Percentiles rank a stretch among this genome's conserved stretches.
These are phyloP conservation scores for Trididemnum miniatum DNA, from an alignment of 23 tunicate genomes.

Conservation along the genomic window DNA sequence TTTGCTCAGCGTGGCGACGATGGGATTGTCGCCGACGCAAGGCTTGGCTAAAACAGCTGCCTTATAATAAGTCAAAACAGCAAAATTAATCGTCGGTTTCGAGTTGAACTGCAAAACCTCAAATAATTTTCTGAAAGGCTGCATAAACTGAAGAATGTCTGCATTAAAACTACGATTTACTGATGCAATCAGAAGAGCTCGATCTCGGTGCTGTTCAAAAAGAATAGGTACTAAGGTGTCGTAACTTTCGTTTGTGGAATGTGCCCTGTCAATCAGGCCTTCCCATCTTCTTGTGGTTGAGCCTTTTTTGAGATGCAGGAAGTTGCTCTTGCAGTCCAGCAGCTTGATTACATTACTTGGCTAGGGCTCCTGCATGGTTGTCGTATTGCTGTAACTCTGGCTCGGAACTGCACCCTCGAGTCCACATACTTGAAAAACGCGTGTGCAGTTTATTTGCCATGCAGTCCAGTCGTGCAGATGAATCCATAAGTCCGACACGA, in stretches of 20 bases:
- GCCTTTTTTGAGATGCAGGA: background rate
- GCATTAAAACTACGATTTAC: background rate
- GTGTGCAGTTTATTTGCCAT: background rate
- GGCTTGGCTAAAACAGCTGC: background rate
- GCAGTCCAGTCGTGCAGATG: background rate
- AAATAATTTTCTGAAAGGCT: background rate
- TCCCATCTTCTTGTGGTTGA: constrained; percentile 3
- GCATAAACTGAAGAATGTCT: background rate
- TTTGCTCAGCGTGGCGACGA: background rate
- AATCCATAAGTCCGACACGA: background rate
- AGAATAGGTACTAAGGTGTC: background rate
- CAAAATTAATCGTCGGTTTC: constrained; percentile 4
- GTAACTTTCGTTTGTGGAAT: background rate
- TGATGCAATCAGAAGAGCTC: background rate
- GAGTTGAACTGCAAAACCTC: background rate
- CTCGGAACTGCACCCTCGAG: background rate
- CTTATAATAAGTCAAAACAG: background rate
- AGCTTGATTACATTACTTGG: constrained; percentile 7
- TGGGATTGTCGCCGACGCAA: background rate
- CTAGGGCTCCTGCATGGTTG: background rate
- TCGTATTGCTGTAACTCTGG: background rate
- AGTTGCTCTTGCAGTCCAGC: background rate
- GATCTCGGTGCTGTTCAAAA: constrained; percentile 1
- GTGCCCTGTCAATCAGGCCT: background rate
- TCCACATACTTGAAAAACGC: background rate